A percentile compares a stretch with the other conserved stretches of the same genome.
These are phyloP conservation scores for Pediacus dermestoides DNA, from an alignment of 2,888 invertebrate genomes.

Conservation along the genomic window DNA sequence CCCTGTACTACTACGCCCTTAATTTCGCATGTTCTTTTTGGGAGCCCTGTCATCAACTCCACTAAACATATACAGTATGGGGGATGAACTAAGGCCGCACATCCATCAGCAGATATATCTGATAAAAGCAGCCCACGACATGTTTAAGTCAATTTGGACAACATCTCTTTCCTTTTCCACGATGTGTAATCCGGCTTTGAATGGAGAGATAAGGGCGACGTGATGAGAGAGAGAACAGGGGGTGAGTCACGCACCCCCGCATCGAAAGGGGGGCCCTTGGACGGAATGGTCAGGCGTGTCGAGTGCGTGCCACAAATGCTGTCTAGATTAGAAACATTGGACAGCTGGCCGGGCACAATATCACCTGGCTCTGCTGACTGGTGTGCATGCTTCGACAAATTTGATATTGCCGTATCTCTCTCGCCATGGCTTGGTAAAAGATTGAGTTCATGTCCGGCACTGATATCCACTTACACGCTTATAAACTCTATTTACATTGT, in stretches of 20 bases:
- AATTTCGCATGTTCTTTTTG: too few species aligned
- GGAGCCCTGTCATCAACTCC: too few species aligned
- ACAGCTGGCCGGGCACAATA: conserved; percentile 24
- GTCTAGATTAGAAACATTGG: conserved; percentile 24
- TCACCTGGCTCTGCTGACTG: conserved; percentile 21
- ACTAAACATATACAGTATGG: too few species aligned
- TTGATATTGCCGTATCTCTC: conserved; percentile 10
- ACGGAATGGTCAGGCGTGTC: conserved; percentile 29
- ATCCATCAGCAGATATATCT: too few species aligned
- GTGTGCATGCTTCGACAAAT: conserved; percentile 9
- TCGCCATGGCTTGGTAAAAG: not conserved
- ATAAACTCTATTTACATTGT: conserved; percentile 5
- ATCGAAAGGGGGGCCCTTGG: conserved; percentile 9
- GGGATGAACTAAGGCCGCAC: too few species aligned
- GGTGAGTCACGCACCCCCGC: conserved; percentile 7
- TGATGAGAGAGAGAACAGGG: not conserved
- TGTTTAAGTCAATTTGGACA: conserved; percentile 8
- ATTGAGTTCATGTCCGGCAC: conserved; percentile 4
- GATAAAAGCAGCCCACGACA: conserved; percentile 3
- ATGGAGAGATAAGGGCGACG: conserved; percentile 8
- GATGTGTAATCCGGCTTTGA: conserved; percentile 7
- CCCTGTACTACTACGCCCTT: too few species aligned
- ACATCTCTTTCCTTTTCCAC: conserved; percentile 7
- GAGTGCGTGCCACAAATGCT: conserved; percentile 29
- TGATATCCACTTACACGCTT: conserved; percentile 5